Base-by-base conservation (phyloP, 2,888 invertebrate species). In the Agrochola lota region DNA sequence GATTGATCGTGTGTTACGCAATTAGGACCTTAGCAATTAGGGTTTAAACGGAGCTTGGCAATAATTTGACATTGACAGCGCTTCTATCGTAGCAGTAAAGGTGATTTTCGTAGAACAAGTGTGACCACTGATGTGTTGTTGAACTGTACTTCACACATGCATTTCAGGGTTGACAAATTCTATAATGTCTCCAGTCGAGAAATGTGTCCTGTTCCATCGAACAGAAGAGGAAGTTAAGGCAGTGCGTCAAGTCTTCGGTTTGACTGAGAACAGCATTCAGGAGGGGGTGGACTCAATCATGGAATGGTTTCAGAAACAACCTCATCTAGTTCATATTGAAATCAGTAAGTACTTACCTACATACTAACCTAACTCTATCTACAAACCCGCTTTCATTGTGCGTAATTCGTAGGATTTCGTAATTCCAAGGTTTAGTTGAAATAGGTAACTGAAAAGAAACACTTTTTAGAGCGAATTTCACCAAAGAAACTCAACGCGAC, bases 251-350 rank as follows among this genome's bases (percentile, higher is more conserved):
- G 68, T 63, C 17, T 74, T 83, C 35, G 78, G 78, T 23, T 59
- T 82, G 46, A 78, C 63, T 5, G 83, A 83, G 55, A 64, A 40
- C 15, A 71, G 15, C n/a, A 20, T 83, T 4, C 60, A 11, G 2
- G 78, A 78, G 2, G 78, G 74, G 1, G 60, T 83, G 30, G 74
- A 82, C 35, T 57, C 78, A 2, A 57, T 82, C 26, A 57, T 35
- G 52, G 78, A 82, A 20, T 82, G 82, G 82, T 71, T 74, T 23
- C 52, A 71, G 6, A 82, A 82, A 71, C 82, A 82, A 52, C 82
- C 82, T 0, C 82, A 82, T 49, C 71, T 82, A 57, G 74, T 64
- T 26, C 67, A 82, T 69, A 49, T 78, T 57, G 60, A 78, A 12
- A 71, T 78, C 67, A 60, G 82, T 82, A 69, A 74, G 78, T 52